Base-by-base conservation (phyloP, 2,113 vertebrate genomes). In the Sylvilagus bachmani region DNA sequence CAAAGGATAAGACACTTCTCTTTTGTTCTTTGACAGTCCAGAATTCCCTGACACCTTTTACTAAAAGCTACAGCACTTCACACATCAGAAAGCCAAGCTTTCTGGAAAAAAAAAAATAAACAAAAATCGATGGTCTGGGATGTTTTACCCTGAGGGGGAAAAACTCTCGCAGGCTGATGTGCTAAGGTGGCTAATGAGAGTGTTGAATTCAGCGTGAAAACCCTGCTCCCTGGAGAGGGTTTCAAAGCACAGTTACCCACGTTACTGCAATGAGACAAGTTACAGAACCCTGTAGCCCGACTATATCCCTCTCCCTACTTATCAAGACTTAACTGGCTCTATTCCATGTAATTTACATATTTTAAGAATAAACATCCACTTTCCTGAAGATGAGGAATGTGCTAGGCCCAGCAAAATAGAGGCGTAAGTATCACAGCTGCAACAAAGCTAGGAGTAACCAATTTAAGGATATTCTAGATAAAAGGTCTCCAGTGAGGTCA, bases 291-390 rank as follows among this genome's bases (percentile, higher is more conserved):
- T 74, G 7, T 7, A 84, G n/a, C 22, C 64, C 61, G 12, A 64
- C 49, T 86, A 61, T 27, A 22, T 3, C 71, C 70, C 69, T 78
- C 21, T 80, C 70, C 36, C 36, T 17, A 62, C 61, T n/a, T 69
- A 70, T 87, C 86, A 49, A 74, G 86, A 69, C 19, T n/a, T 70
- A 51, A 58, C 21, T 80, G 75, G 27, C 25, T 89, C 61, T 66
- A 31, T 75, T 33, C 55, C 62, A 73, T 12, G 86, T 36, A 58
- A 44, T 66, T 51, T 22, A 92, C 36, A 14, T 71, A 66, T 70
- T 71, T 88, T 82, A 80, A 95, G 22, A 93, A 86, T 29, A 75
- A 77, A n/a, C 55, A 69, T 27, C 38, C 69, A 33, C 22, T 51
- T 58, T 58, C 55, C 17, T 58, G 14, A 58, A 58, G 14, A 69